Evolutionary conservation across 2,113 vertebrate genomes (phyloP).

Genomic region (Paramormyrops kingsleyae): DNA sequence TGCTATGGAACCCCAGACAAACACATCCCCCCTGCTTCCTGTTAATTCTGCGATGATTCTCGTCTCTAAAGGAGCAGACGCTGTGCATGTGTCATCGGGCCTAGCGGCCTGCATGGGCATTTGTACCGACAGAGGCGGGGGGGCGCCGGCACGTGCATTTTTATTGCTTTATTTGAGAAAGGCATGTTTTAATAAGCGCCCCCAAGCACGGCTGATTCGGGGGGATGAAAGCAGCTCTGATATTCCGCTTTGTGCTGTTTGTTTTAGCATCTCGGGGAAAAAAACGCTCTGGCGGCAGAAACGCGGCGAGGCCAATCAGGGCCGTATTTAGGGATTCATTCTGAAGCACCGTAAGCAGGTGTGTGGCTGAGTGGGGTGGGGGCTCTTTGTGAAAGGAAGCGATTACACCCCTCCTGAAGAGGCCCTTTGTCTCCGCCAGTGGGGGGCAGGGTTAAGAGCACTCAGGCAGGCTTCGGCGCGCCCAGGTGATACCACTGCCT

Average conservation of each 20-base stretch:
- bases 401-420: not conserved
- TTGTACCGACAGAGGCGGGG: not conserved
- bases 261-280: not conserved
- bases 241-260: not conserved
- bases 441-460: not conserved
- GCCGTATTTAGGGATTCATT: not conserved
- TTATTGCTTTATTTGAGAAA: not conserved
- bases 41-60: not conserved
- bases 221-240: not conserved
- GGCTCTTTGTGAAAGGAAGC: not conserved
- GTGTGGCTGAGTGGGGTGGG: not conserved
- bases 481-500: not conserved
- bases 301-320: not conserved
- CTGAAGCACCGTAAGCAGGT: not conserved
- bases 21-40: not conserved
- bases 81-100: not conserved
- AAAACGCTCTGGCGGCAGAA: not conserved
- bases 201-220: not conserved
- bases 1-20: not conserved
- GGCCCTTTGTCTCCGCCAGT: not conserved
- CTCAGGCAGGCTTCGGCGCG: not conserved
- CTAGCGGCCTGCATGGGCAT: not conserved
- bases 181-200: not conserved
- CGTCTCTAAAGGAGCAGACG: not conserved
- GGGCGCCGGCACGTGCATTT: not conserved